Evolutionary conservation across 2,888 invertebrate species (phyloP).

Genomic region (Cacoxenus indagator): DNA sequence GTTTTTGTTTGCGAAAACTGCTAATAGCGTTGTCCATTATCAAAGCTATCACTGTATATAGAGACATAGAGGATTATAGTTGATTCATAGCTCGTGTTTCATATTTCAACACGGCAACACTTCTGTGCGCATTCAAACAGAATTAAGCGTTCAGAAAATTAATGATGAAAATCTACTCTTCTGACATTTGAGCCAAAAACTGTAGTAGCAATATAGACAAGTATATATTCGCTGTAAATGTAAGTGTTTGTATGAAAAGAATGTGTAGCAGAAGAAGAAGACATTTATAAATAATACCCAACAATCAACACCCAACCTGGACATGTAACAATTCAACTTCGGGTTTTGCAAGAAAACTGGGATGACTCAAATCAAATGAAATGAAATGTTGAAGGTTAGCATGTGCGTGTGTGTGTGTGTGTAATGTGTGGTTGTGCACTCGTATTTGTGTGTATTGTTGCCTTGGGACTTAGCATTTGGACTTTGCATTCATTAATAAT

Average conservation of each 20-base stretch:
- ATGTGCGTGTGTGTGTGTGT: not conserved
- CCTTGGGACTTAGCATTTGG: conserved; percentile 5
- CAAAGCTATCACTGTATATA: no score
- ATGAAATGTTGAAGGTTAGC: conserved; percentile 19
- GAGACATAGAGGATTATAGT: not conserved
- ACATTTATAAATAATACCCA: not conserved
- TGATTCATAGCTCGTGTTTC: not conserved
- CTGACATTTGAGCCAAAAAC: conserved; percentile 38
- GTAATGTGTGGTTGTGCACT: not conserved
- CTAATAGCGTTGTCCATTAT: no score
- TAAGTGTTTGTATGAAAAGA: not conserved
- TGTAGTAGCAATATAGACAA: not conserved
- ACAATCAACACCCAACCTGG: no score
- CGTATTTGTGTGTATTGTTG: not conserved
- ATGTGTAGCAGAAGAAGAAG: not conserved
- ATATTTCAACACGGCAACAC: conserved; percentile 12
- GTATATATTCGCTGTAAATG: no score
- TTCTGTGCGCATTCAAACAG: conserved; percentile 14
- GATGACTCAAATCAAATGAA: conserved; percentile 7
- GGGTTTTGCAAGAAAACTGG: conserved; percentile 6
- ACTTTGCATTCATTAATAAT: conserved; percentile 19
- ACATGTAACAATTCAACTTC: not conserved
- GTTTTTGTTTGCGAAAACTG: no score
- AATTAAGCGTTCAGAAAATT: conserved; percentile 40
- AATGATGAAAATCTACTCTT: conserved; percentile 58